A percentile compares a stretch with the other conserved stretches of the same genome.
These are phyloP conservation scores for Noctua comes DNA, from an alignment of 2,888 invertebrate species.

Conservation along the genomic window DNA sequence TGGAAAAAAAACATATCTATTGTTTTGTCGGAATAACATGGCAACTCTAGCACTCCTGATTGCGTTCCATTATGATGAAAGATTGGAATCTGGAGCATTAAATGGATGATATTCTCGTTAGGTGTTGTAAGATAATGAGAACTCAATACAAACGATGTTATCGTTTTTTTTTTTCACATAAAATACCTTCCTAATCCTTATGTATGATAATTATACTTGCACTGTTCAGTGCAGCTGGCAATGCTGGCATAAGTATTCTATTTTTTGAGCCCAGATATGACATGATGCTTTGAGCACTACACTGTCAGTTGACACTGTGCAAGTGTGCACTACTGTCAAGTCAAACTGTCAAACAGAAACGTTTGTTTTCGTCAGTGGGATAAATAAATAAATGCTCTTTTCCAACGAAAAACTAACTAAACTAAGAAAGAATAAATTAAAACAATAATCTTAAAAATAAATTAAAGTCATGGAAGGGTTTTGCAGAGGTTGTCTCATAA, in stretches of 20 bases:
- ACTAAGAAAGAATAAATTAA: slow-evolving; percentile 14
- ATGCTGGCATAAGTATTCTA: too few species aligned
- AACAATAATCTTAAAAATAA: neutral
- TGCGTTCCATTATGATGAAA: neutral
- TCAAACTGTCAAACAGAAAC: neutral
- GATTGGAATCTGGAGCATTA: neutral
- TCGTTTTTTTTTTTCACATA: neutral
- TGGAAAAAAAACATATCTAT: too few species aligned
- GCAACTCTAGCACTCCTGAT: neutral
- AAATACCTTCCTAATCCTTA: neutral
- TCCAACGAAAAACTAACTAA: neutral
- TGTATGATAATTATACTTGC: too few species aligned
- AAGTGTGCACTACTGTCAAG: neutral
- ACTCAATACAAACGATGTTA: neutral
- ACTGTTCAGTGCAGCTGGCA: too few species aligned
- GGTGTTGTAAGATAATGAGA: neutral
- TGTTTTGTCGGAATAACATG: neutral
- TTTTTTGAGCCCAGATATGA: too few species aligned
- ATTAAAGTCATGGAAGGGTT: slow-evolving; percentile 78
- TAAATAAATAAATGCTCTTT: slow-evolving; percentile 11
- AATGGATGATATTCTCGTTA: neutral
- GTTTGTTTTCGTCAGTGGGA: neutral
- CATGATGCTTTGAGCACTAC: too few species aligned
- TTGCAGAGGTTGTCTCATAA: slow-evolving; percentile 85
- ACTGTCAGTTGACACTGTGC: too few species aligned